These are phyloP conservation scores for Anastatus disparis DNA, from an alignment of 1,140 invertebrate species.

Conservation along the genomic window DNA sequence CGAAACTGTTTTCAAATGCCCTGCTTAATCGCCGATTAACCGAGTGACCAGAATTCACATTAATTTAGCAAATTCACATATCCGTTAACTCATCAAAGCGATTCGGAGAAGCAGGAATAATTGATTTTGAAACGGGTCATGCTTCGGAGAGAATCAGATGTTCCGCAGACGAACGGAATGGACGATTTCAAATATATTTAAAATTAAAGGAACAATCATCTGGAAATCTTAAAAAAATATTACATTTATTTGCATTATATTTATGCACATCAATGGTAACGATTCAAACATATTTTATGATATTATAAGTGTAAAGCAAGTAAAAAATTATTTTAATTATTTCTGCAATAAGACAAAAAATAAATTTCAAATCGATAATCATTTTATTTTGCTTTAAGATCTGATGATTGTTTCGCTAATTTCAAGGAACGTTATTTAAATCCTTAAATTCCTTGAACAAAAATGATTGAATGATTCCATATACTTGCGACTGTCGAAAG, in stretches of 20 bases:
- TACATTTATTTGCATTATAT: not conserved
- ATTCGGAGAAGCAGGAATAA: conserved; percentile 15
- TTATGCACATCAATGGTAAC: not conserved
- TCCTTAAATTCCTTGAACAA: conserved; percentile 2
- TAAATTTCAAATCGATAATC: not conserved
- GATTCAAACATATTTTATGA: not conserved
- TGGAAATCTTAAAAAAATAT: not conserved
- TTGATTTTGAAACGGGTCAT: conserved; percentile 10
- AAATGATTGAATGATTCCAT: not conserved
- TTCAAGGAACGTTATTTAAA: conserved; percentile 3
- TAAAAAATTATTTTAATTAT: conserved; percentile 4
- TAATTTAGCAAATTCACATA: not conserved
- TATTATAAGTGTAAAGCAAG: not conserved
- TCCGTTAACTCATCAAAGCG: not conserved
- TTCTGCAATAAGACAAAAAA: not conserved
- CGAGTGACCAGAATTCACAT: conserved; percentile 22
- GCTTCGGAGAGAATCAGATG: conserved; percentile 29
- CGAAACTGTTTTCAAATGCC: conserved; percentile 9
- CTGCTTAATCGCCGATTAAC: conserved; percentile 9
- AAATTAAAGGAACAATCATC: conserved; percentile 1
- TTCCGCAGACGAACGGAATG: conserved; percentile 36
- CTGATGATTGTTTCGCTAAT: conserved; percentile 11
- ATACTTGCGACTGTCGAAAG: not conserved
- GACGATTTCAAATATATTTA: conserved; percentile 36
- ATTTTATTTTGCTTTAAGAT: not conserved